phyloP scores from a whole-genome alignment of 92 coral and sea anemone genomes.

The Chrysogorgia sp. region DNA sequence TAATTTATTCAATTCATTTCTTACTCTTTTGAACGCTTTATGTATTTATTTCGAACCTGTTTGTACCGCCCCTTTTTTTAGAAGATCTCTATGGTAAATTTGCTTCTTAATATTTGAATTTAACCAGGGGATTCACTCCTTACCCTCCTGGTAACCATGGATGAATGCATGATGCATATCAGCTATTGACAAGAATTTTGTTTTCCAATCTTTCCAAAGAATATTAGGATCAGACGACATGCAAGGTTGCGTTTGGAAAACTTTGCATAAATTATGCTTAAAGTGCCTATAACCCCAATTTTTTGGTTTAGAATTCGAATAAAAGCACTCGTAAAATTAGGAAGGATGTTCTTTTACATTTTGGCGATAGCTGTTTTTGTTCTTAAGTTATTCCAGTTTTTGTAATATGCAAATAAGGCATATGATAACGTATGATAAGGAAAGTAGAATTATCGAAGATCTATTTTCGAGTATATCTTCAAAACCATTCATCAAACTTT shows the following conservation, averaged over 20 bases:
- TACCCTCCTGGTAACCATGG: conserved; percentile 16
- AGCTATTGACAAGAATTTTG: neutral
- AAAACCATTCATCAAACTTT: no score
- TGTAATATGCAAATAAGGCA: no score
- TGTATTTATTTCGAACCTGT: neutral
- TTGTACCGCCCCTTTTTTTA: conserved; percentile 8
- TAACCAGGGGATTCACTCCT: conserved; percentile 8
- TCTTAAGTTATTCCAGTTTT: no score
- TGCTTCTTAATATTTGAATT: neutral
- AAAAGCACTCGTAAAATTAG: no score
- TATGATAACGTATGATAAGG: no score
- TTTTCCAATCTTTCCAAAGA: conserved; percentile 31
- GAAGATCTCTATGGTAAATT: neutral
- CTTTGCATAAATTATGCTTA: neutral
- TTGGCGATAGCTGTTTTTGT: no score
- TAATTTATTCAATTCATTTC: conserved; percentile 33
- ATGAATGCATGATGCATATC: conserved; percentile 20
- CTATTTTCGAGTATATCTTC: no score
- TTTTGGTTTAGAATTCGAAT: no score
- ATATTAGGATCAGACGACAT: conserved; percentile 2
- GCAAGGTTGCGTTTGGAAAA: neutral
- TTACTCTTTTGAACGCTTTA: conserved; percentile 3
- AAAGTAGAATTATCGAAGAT: no score
- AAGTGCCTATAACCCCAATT: no score
- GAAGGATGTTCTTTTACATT: no score